Evolutionary conservation across 2,888 invertebrate species (phyloP).

Genomic region (Ophion slaviceki): DNA sequence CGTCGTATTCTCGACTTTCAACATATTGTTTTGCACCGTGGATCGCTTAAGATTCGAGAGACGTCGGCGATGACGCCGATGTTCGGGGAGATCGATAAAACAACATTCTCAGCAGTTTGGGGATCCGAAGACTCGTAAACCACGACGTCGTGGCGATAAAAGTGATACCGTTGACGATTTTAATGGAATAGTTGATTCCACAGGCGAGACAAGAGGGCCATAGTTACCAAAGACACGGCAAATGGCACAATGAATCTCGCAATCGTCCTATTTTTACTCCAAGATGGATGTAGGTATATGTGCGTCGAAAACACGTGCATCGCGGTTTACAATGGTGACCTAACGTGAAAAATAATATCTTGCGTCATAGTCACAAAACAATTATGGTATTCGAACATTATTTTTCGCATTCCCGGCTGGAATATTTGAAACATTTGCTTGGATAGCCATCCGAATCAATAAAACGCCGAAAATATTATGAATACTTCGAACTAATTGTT

Average conservation of each 20-base stretch:
- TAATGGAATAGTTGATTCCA: slow-evolving; percentile 63
- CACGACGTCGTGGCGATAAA: slow-evolving; percentile 53
- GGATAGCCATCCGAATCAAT: neutral
- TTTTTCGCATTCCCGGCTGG: neutral
- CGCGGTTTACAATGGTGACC: neutral
- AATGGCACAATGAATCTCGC: slow-evolving; percentile 41
- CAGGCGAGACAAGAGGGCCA: slow-evolving; percentile 23
- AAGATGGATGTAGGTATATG: neutral
- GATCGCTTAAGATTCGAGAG: neutral
- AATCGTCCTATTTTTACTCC: slow-evolving; percentile 50
- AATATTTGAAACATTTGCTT: neutral
- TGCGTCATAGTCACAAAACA: too few relatives aligned
- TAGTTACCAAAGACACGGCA: neutral
- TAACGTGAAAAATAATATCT: neutral
- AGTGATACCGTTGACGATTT: slow-evolving; percentile 59
- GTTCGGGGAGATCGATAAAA: slow-evolving; percentile 21
- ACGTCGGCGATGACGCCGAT: neutral
- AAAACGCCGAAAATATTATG: neutral
- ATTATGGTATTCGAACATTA: too few relatives aligned
- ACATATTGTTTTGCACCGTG: slow-evolving; percentile 10
- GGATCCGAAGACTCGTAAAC: slow-evolving; percentile 55
- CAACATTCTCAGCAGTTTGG: slow-evolving; percentile 33
- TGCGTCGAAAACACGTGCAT: neutral
- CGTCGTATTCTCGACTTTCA: slow-evolving; percentile 7
- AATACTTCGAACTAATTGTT: neutral